phyloP scores from a whole-genome alignment of 2,797 vertebrate species.

The Vireo griseus region DNA sequence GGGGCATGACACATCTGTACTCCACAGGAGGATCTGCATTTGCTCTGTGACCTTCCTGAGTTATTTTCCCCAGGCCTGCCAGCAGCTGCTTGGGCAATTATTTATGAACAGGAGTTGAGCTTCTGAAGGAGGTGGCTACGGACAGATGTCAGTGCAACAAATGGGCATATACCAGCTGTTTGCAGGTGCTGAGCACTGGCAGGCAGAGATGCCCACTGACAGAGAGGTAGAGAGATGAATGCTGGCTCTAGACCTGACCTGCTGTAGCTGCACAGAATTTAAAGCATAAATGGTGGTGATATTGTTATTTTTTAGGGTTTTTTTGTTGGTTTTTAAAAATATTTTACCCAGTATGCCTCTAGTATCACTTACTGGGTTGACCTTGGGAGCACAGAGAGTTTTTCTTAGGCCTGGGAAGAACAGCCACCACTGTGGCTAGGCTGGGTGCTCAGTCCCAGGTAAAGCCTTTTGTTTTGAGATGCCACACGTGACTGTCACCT shows the following conservation, averaged over 20 bases:
- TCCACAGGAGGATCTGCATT: not conserved
- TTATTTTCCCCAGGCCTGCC: not conserved
- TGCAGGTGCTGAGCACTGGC: not conserved
- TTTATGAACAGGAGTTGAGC: not conserved
- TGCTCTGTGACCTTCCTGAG: not conserved
- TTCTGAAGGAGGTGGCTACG: not conserved
- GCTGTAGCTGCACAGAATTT: not conserved
- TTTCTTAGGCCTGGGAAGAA: not conserved
- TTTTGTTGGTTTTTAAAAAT: not conserved
- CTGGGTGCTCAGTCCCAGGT: not conserved
- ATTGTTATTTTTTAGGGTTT: not conserved
- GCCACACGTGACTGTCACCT: not conserved
- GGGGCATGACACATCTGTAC: not conserved
- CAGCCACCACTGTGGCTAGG: not conserved
- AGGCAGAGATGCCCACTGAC: not conserved
- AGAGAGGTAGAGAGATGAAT: not conserved
- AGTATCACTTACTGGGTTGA: not conserved
- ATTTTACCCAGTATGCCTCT: not conserved
- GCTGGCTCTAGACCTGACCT: not conserved
- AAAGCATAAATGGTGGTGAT: not conserved
- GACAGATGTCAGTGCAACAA: constrained; percentile 8
- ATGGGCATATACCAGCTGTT: not conserved
- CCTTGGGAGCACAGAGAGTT: not conserved
- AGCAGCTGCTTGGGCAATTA: not conserved
- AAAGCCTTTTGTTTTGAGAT: not conserved